phyloP scores from a whole-genome alignment of 2,888 invertebrate species.

The Cerceris rybyensis region DNA sequence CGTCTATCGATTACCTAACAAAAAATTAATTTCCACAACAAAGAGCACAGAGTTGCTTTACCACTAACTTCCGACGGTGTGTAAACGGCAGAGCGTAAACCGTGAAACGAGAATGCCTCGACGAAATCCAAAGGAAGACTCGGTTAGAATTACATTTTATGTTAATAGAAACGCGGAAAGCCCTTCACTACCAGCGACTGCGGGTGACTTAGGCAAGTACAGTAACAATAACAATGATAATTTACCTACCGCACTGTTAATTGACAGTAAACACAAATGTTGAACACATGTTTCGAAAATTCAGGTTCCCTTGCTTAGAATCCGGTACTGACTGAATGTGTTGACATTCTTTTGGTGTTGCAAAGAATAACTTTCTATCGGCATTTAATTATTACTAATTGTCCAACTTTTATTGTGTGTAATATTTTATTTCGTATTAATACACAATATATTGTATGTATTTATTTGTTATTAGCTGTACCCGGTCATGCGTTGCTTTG shows the following conservation, averaged over 20 bases:
- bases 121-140: not conserved
- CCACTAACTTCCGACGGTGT: not conserved
- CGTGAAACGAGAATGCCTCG: not conserved
- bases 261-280: slow-evolving; percentile 17
- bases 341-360: slow-evolving; percentile 7
- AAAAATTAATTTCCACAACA: not conserved
- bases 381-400: slow-evolving; percentile 3
- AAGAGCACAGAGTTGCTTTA: not conserved
- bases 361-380: slow-evolving; percentile 1
- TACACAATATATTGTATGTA: no score
- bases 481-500: no score
- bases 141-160: slow-evolving; percentile 28
- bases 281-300: slow-evolving; percentile 12
- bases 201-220: slow-evolving; percentile 23
- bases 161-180: slow-evolving; percentile 14
- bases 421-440: no score
- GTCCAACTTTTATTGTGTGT: not conserved
- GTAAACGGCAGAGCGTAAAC: not conserved
- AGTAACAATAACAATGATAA: slow-evolving; percentile 34
- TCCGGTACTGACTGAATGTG: not conserved
- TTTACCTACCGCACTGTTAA: slow-evolving; percentile 20
- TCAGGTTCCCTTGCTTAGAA: slow-evolving; percentile 17
- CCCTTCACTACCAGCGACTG: not conserved
- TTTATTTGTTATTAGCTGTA: no score
- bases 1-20: not conserved